Evolutionary conservation across 2,888 invertebrate species (phyloP), one percentile per base, ranked within the genome.

Genomic region (Mechanitis messenoides): DNA sequence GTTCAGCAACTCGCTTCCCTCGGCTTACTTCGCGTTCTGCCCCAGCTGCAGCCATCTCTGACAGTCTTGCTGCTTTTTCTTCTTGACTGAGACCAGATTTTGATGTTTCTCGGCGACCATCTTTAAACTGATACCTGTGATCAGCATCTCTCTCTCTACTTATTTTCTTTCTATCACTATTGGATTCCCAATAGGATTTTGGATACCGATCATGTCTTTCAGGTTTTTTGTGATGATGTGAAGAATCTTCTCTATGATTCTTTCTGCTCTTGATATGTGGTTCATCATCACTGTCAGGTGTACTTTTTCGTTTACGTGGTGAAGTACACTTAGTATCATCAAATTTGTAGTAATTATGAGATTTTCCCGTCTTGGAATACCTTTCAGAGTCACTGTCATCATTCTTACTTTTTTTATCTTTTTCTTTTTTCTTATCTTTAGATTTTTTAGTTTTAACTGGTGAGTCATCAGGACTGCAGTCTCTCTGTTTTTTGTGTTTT

Each of bases 11-110:
- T 65, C 92, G 92, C 53, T 85, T 85, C 9, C 92, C 92, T 46
- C 95, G 91, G 80, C 94, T 92, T 47, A 88, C 87, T 75, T 95
- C 94, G 0, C 94, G 91, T 89, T 92, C 92, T 1, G 84, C 83
- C 0, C 97, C 97, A 77, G 97, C 95, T 9, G 92, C 90, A 91
- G 94, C 93, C 98, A 98, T 98, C 81, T 95, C 96, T 56, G 84
- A 84, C 64, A 89, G 68, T 60, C 88, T 91, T 54, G 95, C 91
- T 53, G 92, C 91, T 62, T 88, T 90, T 76, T 96, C 94, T 46
- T 73, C 76, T 55, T 75, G 78, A 67, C 78, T 86, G 63, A 87
- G 68, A 53, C 67, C 71, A 33, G 66, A 67, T 62, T 58, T 74
- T 58, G 65, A 63, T 7, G 12, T 55, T 45, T 42, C 62, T 66